phyloP scores from a whole-genome alignment of 2,113 vertebrate genomes.

The Eurypyga helias region DNA sequence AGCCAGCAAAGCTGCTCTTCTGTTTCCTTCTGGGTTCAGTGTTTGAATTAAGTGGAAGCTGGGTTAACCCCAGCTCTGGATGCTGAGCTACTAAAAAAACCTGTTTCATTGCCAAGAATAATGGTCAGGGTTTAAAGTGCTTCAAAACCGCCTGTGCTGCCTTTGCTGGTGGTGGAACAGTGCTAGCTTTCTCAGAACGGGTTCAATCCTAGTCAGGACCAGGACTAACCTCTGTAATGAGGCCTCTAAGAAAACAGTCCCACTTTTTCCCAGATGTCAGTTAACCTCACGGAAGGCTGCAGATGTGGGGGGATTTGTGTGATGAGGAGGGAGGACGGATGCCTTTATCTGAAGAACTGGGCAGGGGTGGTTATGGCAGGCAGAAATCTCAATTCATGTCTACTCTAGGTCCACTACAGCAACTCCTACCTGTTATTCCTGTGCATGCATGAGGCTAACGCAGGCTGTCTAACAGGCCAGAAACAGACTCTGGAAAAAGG shows the following conservation, averaged over 20 bases:
- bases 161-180: not conserved
- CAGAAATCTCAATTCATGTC: not conserved
- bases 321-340: not conserved
- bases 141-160: not conserved
- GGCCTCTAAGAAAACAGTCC: not conserved
- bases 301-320: not conserved
- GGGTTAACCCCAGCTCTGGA: not conserved
- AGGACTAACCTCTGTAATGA: fast-evolving
- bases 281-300: not conserved
- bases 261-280: not conserved
- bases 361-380: not conserved
- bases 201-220: not conserved
- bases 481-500: not conserved
- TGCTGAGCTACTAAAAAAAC: not conserved
- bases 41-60: not conserved
- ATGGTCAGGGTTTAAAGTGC: not conserved
- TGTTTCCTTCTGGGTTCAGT: not conserved
- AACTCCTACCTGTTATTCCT: not conserved
- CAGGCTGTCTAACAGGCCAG: not conserved
- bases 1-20: not conserved
- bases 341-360: not conserved
- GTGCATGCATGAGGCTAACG: not conserved
- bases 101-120: not conserved
- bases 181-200: not conserved
- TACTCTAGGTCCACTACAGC: not conserved